Conservation (phyloP, 2,888 invertebrate genomes). For the Himalopsyche japonica region DNA sequence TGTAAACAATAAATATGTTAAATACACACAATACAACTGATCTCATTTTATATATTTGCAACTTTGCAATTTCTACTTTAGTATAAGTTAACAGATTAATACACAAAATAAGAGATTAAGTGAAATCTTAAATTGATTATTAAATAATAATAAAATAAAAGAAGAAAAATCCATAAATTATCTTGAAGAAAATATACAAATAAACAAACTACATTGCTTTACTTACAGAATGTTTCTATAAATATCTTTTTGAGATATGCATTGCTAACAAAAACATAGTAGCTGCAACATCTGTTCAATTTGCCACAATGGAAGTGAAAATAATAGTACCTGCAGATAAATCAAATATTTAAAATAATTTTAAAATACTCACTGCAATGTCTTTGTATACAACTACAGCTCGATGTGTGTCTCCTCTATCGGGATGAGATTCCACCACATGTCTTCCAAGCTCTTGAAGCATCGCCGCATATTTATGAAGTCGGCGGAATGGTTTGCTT, state of each 20-base stretch:
- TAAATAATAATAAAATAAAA: no score
- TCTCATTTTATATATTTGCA: no score
- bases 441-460: slow-evolving; percentile 94
- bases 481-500: slow-evolving; percentile 91
- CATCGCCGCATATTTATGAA: slow-evolving; percentile 94
- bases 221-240: neutral
- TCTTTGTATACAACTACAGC: slow-evolving; percentile 94
- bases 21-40: neutral
- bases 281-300: no score
- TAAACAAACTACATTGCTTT: neutral
- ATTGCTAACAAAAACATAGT: neutral
- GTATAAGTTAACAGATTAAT: no score
- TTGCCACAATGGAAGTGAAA: no score
- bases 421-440: slow-evolving; percentile 92
- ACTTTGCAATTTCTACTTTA: no score
- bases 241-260: no score
- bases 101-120: slow-evolving; percentile 6
- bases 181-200: no score
- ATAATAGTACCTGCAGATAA: no score
- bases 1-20: neutral
- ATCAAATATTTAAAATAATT: neutral
- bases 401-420: slow-evolving; percentile 95
- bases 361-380: slow-evolving; percentile 73
- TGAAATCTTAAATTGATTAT: neutral
- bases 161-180: no score